Conservation (phyloP, 2,797 vertebrate species). For the Danio tinwini region DNA sequence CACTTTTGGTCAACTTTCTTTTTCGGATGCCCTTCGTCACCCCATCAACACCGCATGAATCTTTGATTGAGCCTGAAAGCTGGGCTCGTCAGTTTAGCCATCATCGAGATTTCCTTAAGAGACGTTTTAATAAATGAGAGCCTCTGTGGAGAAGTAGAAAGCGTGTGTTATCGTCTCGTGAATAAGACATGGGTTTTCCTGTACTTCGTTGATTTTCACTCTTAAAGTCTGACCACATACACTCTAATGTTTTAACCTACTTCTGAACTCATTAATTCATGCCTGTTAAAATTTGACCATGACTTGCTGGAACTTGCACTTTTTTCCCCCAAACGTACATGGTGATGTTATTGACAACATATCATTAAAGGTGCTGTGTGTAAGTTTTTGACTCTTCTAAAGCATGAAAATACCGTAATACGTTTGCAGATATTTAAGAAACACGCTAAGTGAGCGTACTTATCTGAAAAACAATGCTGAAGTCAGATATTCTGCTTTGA, state of each 20-base stretch:
- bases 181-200: conserved; percentile 53
- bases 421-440: no score
- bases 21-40: background rate
- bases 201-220: conserved; percentile 26
- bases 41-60: conserved; percentile 30
- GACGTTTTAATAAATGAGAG: conserved; percentile 54
- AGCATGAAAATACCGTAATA: no score
- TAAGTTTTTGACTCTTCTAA: no score
- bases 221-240: conserved; percentile 35
- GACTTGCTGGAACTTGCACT: conserved; percentile 33
- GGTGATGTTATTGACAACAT: conserved; percentile 22
- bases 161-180: conserved; percentile 40
- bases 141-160: conserved; percentile 16
- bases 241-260: conserved; percentile 66
- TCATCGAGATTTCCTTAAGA: conserved; percentile 45
- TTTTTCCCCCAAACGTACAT: background rate
- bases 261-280: conserved; percentile 52
- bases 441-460: no score
- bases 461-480: no score
- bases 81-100: background rate
- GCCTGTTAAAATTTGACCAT: background rate
- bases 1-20: background rate
- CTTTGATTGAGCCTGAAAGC: conserved; percentile 43
- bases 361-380: no score
- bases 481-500: no score